Base-by-base conservation (phyloP, 2,888 invertebrate genomes). In the Hyposoter didymator region DNA sequence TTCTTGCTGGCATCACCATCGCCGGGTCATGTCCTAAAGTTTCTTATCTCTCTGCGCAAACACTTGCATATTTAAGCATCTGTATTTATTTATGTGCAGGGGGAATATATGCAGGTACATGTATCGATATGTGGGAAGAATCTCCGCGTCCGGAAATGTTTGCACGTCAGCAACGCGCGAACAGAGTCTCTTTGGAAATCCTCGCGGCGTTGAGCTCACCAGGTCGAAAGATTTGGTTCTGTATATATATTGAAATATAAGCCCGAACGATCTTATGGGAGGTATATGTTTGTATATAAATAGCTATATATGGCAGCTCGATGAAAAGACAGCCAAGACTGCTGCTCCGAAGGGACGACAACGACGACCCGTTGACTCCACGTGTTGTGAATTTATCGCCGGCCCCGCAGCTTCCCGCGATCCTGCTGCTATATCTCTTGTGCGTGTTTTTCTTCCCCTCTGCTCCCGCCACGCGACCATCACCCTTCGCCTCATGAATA, bases 351-450 rank as follows among this genome's bases (percentile, higher is more conserved):
- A 49, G 74, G 62, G 76, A 84, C 62, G 83, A 59, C 67, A 78
- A 84, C 81, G 85, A 87, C 85, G 89, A 88, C 85, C 89, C 89
- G 87, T 88, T 88, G 89, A 89, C 89, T 90, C 89, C 87, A 87
- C 86, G 82, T 79, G 70, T 70, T 86, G 87, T 87, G 89, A 87
- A 90, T 89, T 90, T 89, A 90, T 90, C 89, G 84, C 70, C 85
- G 85, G 80, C 81, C 78, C 80, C 82, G 78, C 78, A 82, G 76
- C 81, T 86, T 85, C 80, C 83, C 70, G 35, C n/a, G n/a, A n/a
- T n/a, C n/a, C 17, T 70, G 62, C 59, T 62, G 35, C 35, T 35
- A 62, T 62, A 64, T 19, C 70, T 59, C 80, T 14, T 45, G 67
- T 67, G 49, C 45, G 66, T 55, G 73, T 47, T 39, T 69, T 49